Percentiles rank a stretch among this genome's conserved stretches.
Evolutionary conservation across 2,888 invertebrate species (phyloP).

Genomic region (Orchestes rusci): DNA sequence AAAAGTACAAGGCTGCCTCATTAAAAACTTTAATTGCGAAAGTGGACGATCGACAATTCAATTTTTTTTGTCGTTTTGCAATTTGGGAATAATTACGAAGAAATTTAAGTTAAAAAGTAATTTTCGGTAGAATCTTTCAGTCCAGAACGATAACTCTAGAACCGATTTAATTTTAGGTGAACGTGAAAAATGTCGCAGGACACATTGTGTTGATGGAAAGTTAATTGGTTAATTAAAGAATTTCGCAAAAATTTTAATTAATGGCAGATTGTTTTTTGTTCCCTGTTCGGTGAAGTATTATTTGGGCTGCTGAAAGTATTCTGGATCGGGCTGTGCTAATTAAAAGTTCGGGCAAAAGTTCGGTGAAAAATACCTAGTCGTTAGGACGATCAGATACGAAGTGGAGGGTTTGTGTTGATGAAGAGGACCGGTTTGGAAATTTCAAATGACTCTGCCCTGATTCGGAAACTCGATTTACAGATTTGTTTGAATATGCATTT

Average conservation of each 20-base stretch:
- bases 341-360: slow-evolving; percentile 39
- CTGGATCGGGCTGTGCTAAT: slow-evolving; percentile 39
- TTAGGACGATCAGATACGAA: slow-evolving; percentile 23
- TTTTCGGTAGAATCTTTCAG: slow-evolving; percentile 15
- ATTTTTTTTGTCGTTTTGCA: slow-evolving; percentile 18
- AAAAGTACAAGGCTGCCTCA: slow-evolving; percentile 16
- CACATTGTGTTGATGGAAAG: slow-evolving; percentile 7
- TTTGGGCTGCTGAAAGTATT: slow-evolving; percentile 34
- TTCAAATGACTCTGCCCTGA: too few relatives aligned
- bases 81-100: slow-evolving; percentile 21
- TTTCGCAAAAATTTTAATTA: slow-evolving; percentile 33
- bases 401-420: too few relatives aligned
- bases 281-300: slow-evolving; percentile 22
- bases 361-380: slow-evolving; percentile 28
- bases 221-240: slow-evolving; percentile 28
- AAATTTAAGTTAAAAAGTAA: slow-evolving; percentile 23
- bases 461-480: too few relatives aligned
- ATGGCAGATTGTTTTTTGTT: slow-evolving; percentile 30
- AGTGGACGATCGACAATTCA: slow-evolving; percentile 39
- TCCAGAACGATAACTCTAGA: too few relatives aligned
- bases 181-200: too few relatives aligned
- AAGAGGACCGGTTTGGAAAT: too few relatives aligned
- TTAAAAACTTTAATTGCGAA: slow-evolving; percentile 34
- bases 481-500: too few relatives aligned
- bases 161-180: too few relatives aligned